Base-by-base conservation (phyloP, 2,888 invertebrate species). In the Hylaea fasciaria region DNA sequence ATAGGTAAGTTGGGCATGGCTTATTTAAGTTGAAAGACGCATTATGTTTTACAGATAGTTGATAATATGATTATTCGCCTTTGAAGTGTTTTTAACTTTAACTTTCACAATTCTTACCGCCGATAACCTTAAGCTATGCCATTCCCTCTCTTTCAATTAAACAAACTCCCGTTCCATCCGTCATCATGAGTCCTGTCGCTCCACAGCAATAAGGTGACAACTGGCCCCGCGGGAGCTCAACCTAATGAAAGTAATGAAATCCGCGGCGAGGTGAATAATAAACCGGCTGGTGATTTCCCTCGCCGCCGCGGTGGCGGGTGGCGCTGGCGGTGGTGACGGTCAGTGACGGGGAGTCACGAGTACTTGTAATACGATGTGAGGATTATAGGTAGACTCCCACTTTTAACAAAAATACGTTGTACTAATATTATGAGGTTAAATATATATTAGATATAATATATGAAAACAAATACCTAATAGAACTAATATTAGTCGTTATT, bases 261-360 rank as follows among this genome's bases (percentile, higher is more conserved):
- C 71, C 72, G 73, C 74, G 73, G 73, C 66, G 68, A 65, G 70
- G 76, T 86, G 86, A 85, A 87, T 87, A 85, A 86, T 84, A 85
- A 83, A 78, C 74, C 71, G 67, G 76, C 68, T 76, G 69, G 72
- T 85, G 86, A 86, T 86, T 86, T 86, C 86, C 86, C 86, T 69
- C 69, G 84, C 72, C 78, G 77, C 28, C 45, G 67, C 82, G 70
- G 77, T 64, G 52, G 53, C 48, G 53, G 55, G 52, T 53, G 13
- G 22, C 16, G 16, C 41, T 17, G 43, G 43, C 12, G 32, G 9
- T 8, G 2, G 46, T 43, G 17, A 43, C n/a, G 44, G 11, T n/a
- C 22, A 44, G 9, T 10, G 10, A 14, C 11, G 17, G 11, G n/a
- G n/a, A 40, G 22, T 17, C 17, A 2, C 43, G 17, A 43, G 43